A percentile compares a stretch with the other conserved stretches of the same genome.
phyloP scores from a whole-genome alignment of 2,888 invertebrate genomes.

The Ophioninae sp. region DNA sequence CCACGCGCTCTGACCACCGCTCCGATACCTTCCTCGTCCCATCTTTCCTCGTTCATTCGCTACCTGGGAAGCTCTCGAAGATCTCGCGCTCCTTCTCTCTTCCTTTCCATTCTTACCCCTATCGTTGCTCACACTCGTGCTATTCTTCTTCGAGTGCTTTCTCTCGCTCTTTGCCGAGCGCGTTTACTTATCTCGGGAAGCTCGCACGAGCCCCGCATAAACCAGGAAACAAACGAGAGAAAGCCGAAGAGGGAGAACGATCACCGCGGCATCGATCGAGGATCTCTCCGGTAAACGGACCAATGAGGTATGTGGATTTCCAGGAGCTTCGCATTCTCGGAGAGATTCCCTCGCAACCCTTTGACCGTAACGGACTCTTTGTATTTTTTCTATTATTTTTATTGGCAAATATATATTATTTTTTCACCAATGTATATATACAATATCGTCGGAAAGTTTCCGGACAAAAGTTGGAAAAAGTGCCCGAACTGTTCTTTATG shows the following conservation, averaged over 20 bases:
- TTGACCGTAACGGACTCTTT: conserved; percentile 13
- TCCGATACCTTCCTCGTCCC: conserved; percentile 16
- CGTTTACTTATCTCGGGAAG: conserved; percentile 54
- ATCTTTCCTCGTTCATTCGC: conserved; percentile 30
- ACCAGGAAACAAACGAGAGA: conserved; percentile 56
- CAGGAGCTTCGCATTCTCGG: conserved; percentile 18
- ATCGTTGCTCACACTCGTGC: conserved; percentile 8
- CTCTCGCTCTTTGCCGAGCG: not conserved
- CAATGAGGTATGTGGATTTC: conserved; percentile 2
- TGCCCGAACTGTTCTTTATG: too few relatives aligned
- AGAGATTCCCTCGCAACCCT: conserved; percentile 33
- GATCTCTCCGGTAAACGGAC: conserved; percentile 21
- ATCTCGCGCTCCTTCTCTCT: conserved; percentile 31
- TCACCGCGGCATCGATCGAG: conserved; percentile 32
- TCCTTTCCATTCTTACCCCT: not conserved
- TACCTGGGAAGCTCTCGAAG: conserved; percentile 44
- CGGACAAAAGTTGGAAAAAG: too few relatives aligned
- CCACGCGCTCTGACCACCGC: conserved; percentile 52
- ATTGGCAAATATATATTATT: too few relatives aligned
- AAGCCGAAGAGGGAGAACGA: not conserved
- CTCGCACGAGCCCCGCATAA: conserved; percentile 40
- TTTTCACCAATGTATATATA: too few relatives aligned
- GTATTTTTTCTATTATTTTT: too few relatives aligned
- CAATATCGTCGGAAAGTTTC: too few relatives aligned
- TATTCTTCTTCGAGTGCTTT: conserved; percentile 30